phyloP scores from a whole-genome alignment of 2,888 invertebrate species.

The Mythimna vitellina region DNA sequence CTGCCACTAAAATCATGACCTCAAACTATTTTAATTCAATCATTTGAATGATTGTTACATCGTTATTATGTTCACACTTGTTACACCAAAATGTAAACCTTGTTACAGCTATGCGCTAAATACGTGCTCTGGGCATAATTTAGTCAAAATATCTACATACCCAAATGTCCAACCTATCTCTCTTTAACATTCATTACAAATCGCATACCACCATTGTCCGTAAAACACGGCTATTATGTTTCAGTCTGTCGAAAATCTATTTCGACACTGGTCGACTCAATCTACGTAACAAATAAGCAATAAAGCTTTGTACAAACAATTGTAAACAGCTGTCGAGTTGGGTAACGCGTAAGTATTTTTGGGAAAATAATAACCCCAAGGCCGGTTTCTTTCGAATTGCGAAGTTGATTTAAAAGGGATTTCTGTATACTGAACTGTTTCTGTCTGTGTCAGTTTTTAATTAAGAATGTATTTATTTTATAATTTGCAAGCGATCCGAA shows the following conservation, averaged over 20 bases:
- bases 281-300: constrained; percentile 50
- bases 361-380: constrained; percentile 44
- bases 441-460: background rate
- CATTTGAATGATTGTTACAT: constrained; percentile 22
- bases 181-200: constrained; percentile 53
- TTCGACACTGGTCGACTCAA: constrained; percentile 49
- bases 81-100: background rate
- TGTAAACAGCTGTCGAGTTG: constrained; percentile 39
- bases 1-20: constrained; percentile 2
- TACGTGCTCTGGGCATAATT: constrained; percentile 32
- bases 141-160: constrained; percentile 13
- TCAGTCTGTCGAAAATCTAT: constrained; percentile 59
- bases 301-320: constrained; percentile 49
- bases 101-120: constrained; percentile 20
- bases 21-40: constrained; percentile 14
- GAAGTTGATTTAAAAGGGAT: constrained; percentile 4
- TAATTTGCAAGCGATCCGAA: background rate
- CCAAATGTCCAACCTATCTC: constrained; percentile 20
- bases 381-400: constrained; percentile 31
- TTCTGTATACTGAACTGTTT: background rate
- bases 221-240: constrained; percentile 50
- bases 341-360: constrained; percentile 41
- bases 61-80: constrained; percentile 21
- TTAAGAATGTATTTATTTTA: background rate
- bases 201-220: constrained; percentile 43